These are phyloP conservation scores for Trematocara nigrifrons DNA, from an alignment of 2,113 vertebrate genomes.

Conservation along the genomic window DNA sequence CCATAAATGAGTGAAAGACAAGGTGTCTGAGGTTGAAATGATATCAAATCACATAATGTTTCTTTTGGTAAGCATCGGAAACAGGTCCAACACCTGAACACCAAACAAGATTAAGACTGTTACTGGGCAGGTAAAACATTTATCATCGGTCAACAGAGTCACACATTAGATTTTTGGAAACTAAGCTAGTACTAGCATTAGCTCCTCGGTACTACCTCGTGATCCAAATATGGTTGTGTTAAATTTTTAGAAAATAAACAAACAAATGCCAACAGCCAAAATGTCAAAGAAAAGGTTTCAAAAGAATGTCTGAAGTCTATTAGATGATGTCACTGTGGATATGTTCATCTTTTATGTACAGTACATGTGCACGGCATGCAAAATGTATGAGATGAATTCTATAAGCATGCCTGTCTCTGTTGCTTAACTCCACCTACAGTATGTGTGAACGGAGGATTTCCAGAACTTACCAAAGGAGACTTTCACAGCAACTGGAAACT, in stretches of 20 bases:
- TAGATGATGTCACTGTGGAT: background rate
- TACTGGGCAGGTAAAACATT: background rate
- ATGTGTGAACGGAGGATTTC: background rate
- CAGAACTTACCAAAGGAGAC: background rate
- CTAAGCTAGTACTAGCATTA: background rate
- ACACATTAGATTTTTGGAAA: background rate
- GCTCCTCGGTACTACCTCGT: fast-evolving
- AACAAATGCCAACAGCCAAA: background rate
- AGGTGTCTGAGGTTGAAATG: background rate
- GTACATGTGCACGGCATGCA: background rate
- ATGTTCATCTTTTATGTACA: background rate
- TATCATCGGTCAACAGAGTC: background rate
- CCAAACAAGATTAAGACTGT: background rate
- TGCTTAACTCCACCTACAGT: background rate
- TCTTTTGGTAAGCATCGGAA: background rate
- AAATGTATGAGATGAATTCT: background rate
- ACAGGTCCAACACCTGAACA: background rate
- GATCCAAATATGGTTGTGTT: background rate
- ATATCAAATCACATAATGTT: background rate
- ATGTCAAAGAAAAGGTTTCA: background rate
- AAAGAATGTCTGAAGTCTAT: background rate
- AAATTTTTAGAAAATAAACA: background rate
- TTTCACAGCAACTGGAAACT: background rate
- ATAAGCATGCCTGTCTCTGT: background rate
- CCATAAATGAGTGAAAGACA: background rate